These are phyloP conservation scores for Nephotettix cincticeps DNA, from an alignment of 1,140 invertebrate species.

Conservation along the genomic window DNA sequence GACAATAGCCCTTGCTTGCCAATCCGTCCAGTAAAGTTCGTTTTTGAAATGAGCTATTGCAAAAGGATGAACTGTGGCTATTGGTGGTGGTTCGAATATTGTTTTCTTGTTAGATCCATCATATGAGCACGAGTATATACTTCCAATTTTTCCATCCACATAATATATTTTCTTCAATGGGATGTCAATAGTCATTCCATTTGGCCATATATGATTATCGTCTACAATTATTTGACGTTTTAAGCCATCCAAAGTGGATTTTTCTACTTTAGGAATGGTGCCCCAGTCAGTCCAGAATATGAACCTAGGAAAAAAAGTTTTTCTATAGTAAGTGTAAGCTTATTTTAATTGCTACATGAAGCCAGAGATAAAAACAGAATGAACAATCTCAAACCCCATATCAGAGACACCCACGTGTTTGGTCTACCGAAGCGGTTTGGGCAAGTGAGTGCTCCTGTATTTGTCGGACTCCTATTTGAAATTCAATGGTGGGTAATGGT, in stretches of 20 bases:
- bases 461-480: too few relatives aligned
- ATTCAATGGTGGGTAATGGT: too few relatives aligned
- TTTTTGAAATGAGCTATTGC: constrained; percentile 91
- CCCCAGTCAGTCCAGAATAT: constrained; percentile 1
- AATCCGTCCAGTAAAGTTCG: constrained; percentile 95
- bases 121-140: constrained; percentile 69
- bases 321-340: too few relatives aligned
- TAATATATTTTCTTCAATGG: constrained; percentile 84
- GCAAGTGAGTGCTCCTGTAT: too few relatives aligned
- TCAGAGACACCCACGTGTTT: too few relatives aligned
- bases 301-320: background rate
- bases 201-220: constrained; percentile 91
- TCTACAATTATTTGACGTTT: constrained; percentile 82
- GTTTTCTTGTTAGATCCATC: background rate
- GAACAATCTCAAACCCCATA: too few relatives aligned
- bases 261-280: background rate
- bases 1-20: constrained; percentile 56
- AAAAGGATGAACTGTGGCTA: constrained; percentile 80
- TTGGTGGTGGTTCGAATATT: background rate
- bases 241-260: constrained; percentile 82
- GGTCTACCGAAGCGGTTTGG: too few relatives aligned
- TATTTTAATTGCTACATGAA: too few relatives aligned
- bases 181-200: constrained; percentile 85
- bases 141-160: constrained; percentile 92
- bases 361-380: too few relatives aligned